phyloP scores from a whole-genome alignment of 92 coral and sea anemone genomes.

The Metridium senile region DNA sequence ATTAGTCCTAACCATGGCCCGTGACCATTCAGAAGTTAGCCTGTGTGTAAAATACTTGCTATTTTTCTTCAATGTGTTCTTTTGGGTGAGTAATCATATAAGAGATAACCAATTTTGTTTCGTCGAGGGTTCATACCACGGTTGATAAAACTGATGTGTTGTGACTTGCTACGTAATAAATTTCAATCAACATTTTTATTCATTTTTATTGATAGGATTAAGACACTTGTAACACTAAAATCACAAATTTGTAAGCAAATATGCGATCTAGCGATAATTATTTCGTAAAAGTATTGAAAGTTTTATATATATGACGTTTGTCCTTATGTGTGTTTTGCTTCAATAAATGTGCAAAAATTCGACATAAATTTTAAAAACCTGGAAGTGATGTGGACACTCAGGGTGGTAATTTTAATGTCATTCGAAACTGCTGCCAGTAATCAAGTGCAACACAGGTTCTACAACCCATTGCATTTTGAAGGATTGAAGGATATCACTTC shows the following conservation, averaged over 20 bases:
- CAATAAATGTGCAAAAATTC: too few species aligned
- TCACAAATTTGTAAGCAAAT: too few species aligned
- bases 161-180: background rate
- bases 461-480: background rate
- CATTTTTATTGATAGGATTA: background rate
- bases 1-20: conserved; percentile 49
- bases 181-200: background rate
- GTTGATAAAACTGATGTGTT: conserved; percentile 10
- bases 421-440: too few species aligned
- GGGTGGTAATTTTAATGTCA: too few species aligned
- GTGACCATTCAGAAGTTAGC: conserved; percentile 93
- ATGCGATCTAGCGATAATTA: too few species aligned
- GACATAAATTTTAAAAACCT: too few species aligned
- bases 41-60: conserved; percentile 89
- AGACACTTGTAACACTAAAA: background rate
- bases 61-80: conserved; percentile 97
- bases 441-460: background rate
- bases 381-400: too few species aligned
- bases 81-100: conserved; percentile 92
- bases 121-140: too few species aligned
- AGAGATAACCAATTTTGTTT: background rate
- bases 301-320: too few species aligned
- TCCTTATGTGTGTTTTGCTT: too few species aligned
- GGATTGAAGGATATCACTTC: too few species aligned
- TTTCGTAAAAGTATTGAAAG: too few species aligned